A percentile compares a stretch with the other conserved stretches of the same genome.
These are phyloP conservation scores for Meliscaeva auricollis DNA, from an alignment of 2,888 invertebrate species.

Conservation along the genomic window DNA sequence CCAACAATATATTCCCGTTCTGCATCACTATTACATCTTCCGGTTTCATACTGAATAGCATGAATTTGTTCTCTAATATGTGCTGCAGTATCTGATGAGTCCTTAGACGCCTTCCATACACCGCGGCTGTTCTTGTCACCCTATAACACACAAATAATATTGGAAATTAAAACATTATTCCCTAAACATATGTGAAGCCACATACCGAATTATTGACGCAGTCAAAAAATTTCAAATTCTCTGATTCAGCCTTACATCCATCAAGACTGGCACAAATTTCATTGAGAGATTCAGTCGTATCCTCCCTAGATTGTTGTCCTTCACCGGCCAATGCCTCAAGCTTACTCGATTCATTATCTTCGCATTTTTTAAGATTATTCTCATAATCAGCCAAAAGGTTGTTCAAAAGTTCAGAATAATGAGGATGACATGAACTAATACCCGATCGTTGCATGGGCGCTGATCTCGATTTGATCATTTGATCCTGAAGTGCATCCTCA, in stretches of 20 bases:
- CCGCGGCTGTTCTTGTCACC: neutral
- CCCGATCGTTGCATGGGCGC: neutral
- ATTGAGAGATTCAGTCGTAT: neutral
- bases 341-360: neutral
- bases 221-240: conserved; percentile 5
- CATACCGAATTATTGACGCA: conserved; percentile 1
- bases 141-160: neutral
- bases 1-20: neutral
- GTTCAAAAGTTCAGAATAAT: conserved; percentile 1
- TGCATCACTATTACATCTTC: neutral
- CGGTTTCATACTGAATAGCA: neutral
- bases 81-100: conserved; percentile 24
- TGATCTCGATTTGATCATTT: neutral
- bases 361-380: neutral
- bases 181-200: neutral
- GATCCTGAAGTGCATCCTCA: neutral
- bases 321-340: neutral
- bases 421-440: neutral
- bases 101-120: conserved; percentile 16
- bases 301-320: conserved; percentile 1
- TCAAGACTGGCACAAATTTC: neutral
- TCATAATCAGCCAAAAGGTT: neutral
- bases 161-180: neutral
- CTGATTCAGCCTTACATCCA: neutral
- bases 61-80: conserved; percentile 4